These are phyloP conservation scores for Romanomermis culicivorax DNA, from an alignment of 2,888 invertebrate genomes.

Conservation along the genomic window DNA sequence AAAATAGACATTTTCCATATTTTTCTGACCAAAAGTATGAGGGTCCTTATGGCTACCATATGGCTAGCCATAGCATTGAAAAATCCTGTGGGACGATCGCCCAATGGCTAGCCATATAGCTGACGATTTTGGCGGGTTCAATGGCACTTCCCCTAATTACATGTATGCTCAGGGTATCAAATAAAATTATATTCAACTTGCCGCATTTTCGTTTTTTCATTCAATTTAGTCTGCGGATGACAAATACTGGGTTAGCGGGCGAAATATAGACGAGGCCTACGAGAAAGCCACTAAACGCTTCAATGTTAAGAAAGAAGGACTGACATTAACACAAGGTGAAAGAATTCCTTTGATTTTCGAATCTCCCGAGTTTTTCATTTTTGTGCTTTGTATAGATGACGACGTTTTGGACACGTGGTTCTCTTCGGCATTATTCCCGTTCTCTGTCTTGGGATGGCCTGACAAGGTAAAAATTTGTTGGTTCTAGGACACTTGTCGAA, in stretches of 20 bases:
- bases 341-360: no score
- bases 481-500: slow-evolving; percentile 1
- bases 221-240: slow-evolving; percentile 28
- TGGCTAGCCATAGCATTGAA: no score
- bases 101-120: no score
- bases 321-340: slow-evolving; percentile 31
- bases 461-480: slow-evolving; percentile 34
- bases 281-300: slow-evolving; percentile 54
- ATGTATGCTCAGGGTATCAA: no score
- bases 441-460: slow-evolving; percentile 93
- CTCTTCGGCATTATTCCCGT: slow-evolving; percentile 83
- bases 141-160: no score
- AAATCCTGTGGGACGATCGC: no score
- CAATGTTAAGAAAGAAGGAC: slow-evolving; percentile 34
- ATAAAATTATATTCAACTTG: no score
- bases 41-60: no score
- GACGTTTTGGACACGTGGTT: slow-evolving; percentile 99
- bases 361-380: background rate
- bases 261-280: slow-evolving; percentile 49
- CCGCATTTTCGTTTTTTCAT: no score
- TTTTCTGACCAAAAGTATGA: no score
- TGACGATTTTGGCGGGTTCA: no score
- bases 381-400: slow-evolving; percentile 41
- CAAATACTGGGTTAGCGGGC: slow-evolving; percentile 42
- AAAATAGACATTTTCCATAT: no score